Conservation (phyloP, 2,113 vertebrate genomes). For the Carassius gibelio region DNA sequence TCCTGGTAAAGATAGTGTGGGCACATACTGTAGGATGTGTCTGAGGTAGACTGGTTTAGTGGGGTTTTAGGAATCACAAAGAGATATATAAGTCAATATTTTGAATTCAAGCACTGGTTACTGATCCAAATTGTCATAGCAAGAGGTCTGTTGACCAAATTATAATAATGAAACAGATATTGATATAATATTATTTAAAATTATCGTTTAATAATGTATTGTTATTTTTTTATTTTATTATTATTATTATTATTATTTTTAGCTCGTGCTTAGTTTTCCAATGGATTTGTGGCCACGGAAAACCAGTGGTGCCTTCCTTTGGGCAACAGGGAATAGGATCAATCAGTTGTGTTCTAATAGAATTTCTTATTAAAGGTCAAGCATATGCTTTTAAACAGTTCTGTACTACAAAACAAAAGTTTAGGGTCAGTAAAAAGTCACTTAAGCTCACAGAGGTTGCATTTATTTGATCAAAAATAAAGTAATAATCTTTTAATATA, state of each 20-base stretch:
- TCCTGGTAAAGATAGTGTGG: conserved; percentile 19
- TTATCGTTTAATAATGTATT: neutral
- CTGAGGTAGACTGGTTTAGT: neutral
- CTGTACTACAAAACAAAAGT: neutral
- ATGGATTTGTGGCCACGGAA: neutral
- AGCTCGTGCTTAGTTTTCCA: neutral
- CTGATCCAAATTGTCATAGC: neutral
- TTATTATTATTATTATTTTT: neutral
- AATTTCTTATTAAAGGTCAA: neutral
- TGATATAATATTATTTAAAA: neutral
- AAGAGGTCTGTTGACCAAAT: conserved; percentile 4
- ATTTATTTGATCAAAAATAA: neutral
- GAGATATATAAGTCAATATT: neutral
- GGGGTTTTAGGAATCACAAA: neutral
- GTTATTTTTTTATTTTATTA: neutral
- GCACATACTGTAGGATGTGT: conserved; percentile 4
- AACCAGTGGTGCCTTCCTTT: conserved; percentile 21
- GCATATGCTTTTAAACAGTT: neutral
- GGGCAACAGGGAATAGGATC: neutral
- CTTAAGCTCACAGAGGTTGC: neutral
- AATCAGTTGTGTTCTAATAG: neutral
- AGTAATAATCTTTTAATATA: neutral
- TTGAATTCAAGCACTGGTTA: conserved; percentile 1
- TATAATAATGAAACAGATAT: neutral
- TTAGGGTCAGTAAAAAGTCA: neutral